Base-by-base conservation (phyloP, 2,888 invertebrate species). In the Agonopterix subpropinquella region DNA sequence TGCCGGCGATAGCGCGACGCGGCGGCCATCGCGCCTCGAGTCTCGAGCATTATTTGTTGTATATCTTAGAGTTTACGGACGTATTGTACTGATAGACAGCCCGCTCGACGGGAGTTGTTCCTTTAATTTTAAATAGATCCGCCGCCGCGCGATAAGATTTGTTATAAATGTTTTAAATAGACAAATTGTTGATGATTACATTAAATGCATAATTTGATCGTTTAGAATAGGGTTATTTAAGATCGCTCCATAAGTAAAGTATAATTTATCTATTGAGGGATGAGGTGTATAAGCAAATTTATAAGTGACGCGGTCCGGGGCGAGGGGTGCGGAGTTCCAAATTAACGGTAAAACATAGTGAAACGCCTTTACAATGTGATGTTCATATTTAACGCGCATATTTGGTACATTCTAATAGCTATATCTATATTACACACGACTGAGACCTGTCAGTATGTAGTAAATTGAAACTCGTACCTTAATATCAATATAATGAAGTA, bases 211-310 rank as follows among this genome's bases (percentile, higher is more conserved):
- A 82, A 85, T 85, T 86, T 85, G 86, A 86, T 77, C 80, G 81
- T 82, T 80, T 87, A 87, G 87, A 77, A 82, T 87, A 87, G 87
- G 84, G 81, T 87, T 87, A 87, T 84, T 81, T 87, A 87, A 88
- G 87, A 86, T 87, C 84, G 87, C 82, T 85, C 87, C 86, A 70
- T 88, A 86, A 88, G 86, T 82, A 77, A 82, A 77, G 69, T 84
- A 86, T 87, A 85, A 86, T 86, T 85, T 86, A 87, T 83, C 80
- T 84, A 84, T 71, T 77, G 83, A 77, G 67, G 77, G 73, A 74
- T 80, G 83, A 81, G 73, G 75, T 75, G 65, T 79, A 65, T 75
- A 81, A 81, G 80, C 79, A 77, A 76, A 75, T 79, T 70, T 72
- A 74, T 83, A 82, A 80, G 83, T 69, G 77, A 74, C 68, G 74